Evolutionary conservation across 2,888 invertebrate genomes (phyloP).

Genomic region (Ametastegia equiseti): DNA sequence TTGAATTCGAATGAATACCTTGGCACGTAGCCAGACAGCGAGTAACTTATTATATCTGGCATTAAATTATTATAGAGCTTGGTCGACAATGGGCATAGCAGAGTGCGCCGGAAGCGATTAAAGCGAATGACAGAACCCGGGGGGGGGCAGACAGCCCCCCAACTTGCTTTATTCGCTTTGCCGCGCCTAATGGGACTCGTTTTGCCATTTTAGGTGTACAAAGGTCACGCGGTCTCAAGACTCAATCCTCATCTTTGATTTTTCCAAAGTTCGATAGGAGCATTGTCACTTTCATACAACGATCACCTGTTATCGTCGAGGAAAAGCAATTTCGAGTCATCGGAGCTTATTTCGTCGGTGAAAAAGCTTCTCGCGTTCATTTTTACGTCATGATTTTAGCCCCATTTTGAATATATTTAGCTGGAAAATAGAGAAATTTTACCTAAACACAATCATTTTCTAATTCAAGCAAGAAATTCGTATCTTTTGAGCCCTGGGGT

Average conservation of each 20-base stretch:
- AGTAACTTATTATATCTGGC: slow-evolving; percentile 76
- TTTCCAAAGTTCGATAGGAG: not conserved
- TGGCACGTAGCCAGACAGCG: slow-evolving; percentile 74
- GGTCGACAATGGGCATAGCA: slow-evolving; percentile 73
- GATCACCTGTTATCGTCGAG: not conserved
- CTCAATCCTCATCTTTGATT: not conserved
- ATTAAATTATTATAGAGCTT: slow-evolving; percentile 75
- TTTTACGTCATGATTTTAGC: too few species aligned
- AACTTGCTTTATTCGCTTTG: slow-evolving; percentile 31
- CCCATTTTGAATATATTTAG: too few species aligned
- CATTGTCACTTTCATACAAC: not conserved
- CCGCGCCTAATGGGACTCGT: slow-evolving; percentile 42
- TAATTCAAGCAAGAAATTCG: not conserved
- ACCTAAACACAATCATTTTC: too few species aligned
- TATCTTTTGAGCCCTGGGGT: not conserved
- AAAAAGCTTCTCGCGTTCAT: too few species aligned
- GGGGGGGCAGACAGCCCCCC: slow-evolving; percentile 12
- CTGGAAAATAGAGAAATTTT: too few species aligned
- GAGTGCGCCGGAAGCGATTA: slow-evolving; percentile 76
- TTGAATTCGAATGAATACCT: slow-evolving; percentile 70
- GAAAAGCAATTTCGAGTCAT: too few species aligned
- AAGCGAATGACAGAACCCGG: slow-evolving; percentile 69
- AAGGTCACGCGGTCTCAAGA: slow-evolving; percentile 19
- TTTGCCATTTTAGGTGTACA: slow-evolving; percentile 35
- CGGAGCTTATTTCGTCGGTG: too few species aligned